Evolutionary conservation across 2,797 vertebrate genomes (phyloP).

Genomic region (Parotocinclus haroldoi): DNA sequence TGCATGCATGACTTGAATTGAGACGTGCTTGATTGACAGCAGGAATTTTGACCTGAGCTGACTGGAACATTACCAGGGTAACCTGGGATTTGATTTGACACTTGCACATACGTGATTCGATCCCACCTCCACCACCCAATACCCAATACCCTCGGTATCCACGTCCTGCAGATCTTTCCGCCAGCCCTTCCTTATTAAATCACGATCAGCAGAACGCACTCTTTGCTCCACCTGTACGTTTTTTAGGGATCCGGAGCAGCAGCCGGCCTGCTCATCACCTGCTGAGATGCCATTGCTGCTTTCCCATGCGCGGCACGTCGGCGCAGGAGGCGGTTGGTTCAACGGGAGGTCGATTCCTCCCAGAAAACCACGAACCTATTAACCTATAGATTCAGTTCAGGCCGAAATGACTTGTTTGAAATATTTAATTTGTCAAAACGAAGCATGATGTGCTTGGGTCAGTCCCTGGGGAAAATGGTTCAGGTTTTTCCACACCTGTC

Average conservation of each 20-base stretch:
- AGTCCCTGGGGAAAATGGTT: too few relatives aligned
- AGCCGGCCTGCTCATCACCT: slow-evolving; percentile 9
- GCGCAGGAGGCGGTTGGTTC: slow-evolving; percentile 20
- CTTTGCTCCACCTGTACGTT: slow-evolving; percentile 14
- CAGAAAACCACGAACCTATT: slow-evolving; percentile 3
- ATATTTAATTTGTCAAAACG: too few relatives aligned
- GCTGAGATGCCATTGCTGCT: slow-evolving; percentile 19
- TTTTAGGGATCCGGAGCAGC: slow-evolving; percentile 11
- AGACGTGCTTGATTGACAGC: too few relatives aligned
- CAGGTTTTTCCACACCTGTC: too few relatives aligned
- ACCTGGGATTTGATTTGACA: too few relatives aligned
- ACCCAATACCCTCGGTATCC: too few relatives aligned
- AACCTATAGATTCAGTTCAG: background rate
- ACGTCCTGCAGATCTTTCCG: background rate
- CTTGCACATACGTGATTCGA: too few relatives aligned
- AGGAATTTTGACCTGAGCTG: too few relatives aligned
- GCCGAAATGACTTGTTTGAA: background rate
- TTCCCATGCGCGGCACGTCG: slow-evolving; percentile 7
- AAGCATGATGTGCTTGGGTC: too few relatives aligned
- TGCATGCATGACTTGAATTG: too few relatives aligned
- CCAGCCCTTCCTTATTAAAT: background rate
- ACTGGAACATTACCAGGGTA: too few relatives aligned
- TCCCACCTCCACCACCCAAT: too few relatives aligned
- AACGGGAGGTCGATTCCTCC: background rate
- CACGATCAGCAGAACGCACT: background rate